These are phyloP conservation scores for Myotis pilosus DNA, from an alignment of 2,797 vertebrate genomes.

Conservation along the genomic window DNA sequence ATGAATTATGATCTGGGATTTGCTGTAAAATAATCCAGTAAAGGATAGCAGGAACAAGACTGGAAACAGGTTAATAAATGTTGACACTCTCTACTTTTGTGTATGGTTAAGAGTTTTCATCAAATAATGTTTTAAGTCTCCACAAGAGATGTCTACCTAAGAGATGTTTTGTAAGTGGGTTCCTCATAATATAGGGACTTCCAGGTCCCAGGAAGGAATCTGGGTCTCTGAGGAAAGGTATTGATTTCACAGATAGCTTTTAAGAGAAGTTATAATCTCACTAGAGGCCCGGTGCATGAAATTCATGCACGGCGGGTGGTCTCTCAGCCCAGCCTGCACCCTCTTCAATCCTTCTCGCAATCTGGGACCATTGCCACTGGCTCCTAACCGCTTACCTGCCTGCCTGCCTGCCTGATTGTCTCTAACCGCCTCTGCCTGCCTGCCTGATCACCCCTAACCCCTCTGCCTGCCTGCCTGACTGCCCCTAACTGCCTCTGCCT, in stretches of 20 bases:
- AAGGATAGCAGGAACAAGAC: neutral
- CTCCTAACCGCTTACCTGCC: too few species aligned
- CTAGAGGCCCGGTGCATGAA: too few species aligned
- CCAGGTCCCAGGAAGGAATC: neutral
- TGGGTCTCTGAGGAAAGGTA: neutral
- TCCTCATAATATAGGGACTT: neutral
- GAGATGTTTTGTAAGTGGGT: neutral
- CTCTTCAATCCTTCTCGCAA: too few species aligned
- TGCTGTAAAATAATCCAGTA: neutral
- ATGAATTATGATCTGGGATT: neutral
- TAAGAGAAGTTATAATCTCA: neutral
- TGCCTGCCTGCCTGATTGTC: too few species aligned
- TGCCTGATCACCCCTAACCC: too few species aligned
- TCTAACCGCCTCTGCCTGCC: too few species aligned
- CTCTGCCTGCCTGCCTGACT: too few species aligned
- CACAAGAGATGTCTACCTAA: neutral
- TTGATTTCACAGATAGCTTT: neutral
- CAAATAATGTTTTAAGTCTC: neutral
- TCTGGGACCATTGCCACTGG: too few species aligned
- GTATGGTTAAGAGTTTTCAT: neutral
- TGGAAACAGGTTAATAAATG: neutral
- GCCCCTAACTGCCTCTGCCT: too few species aligned
- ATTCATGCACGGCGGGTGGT: too few species aligned
- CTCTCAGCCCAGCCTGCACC: too few species aligned
- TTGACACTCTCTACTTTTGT: neutral